Conservation (phyloP, 2,888 invertebrate species). For the Drosophila mayaguana region DNA sequence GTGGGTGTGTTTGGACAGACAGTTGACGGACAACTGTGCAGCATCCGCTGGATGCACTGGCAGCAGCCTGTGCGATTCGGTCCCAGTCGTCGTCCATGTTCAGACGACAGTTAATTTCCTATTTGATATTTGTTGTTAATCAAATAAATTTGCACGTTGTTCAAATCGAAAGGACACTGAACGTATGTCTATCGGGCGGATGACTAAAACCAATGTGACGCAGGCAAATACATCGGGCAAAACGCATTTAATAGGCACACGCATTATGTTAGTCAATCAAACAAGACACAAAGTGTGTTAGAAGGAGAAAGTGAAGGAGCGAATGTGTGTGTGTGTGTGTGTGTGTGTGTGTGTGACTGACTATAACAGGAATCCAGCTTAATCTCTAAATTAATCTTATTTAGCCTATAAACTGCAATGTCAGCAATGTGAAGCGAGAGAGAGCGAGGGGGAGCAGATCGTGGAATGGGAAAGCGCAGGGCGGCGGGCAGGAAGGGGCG, state of each 20-base stretch:
- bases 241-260: constrained; percentile 7
- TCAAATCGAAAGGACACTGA: constrained; percentile 44
- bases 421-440: constrained; percentile 6
- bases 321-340: background rate
- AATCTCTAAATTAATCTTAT: constrained; percentile 77
- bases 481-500: too few species aligned
- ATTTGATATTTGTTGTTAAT: constrained; percentile 81
- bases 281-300: background rate
- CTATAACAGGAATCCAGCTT: constrained; percentile 39
- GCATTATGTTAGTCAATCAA: constrained; percentile 13
- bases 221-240: background rate
- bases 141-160: constrained; percentile 73
- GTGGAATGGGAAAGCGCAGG: background rate
- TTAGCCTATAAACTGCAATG: constrained; percentile 67
- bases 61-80: constrained; percentile 1
- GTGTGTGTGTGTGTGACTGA: background rate
- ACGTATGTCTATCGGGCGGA: background rate
- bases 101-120: constrained; percentile 81
- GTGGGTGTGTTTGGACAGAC: constrained; percentile 15
- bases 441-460: background rate
- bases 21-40: constrained; percentile 54
- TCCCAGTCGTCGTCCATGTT: constrained; percentile 21
- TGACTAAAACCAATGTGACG: constrained; percentile 3
- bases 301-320: background rate
- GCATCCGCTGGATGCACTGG: constrained; percentile 35